Evolutionary conservation across 2,113 vertebrate genomes (phyloP).

Genomic region (Peromyscus californicus): DNA sequence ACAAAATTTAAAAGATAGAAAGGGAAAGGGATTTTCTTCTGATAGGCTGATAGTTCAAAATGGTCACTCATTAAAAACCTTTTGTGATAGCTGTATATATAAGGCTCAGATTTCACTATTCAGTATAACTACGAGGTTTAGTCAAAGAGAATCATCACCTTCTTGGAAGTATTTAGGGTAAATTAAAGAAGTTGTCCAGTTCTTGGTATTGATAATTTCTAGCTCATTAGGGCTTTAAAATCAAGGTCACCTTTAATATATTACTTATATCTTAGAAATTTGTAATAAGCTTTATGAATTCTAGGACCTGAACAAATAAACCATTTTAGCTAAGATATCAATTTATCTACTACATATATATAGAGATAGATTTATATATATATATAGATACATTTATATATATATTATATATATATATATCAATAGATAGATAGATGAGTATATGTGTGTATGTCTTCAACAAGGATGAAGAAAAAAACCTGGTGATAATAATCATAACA

Average conservation of each 20-base stretch:
- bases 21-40: neutral
- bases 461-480: neutral
- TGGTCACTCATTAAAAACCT: neutral
- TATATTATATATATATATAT: too few species aligned
- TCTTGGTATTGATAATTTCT: neutral
- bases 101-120: neutral
- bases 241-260: neutral
- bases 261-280: neutral
- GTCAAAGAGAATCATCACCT: neutral
- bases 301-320: neutral
- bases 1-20: neutral
- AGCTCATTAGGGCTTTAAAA: neutral
- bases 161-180: neutral
- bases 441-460: neutral
- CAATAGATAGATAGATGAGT: neutral
- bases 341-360: too few species aligned
- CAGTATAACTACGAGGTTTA: neutral
- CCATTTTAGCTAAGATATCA: neutral
- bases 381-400: too few species aligned
- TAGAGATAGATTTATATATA: too few species aligned
- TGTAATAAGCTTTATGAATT: neutral
- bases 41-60: slow-evolving; percentile 17
- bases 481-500: neutral
- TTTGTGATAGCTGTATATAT: neutral
- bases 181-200: neutral